A percentile compares a stretch with the other conserved stretches of the same genome.
Evolutionary conservation across 1,140 invertebrate genomes (phyloP).

Genomic region (Nymphalis io): DNA sequence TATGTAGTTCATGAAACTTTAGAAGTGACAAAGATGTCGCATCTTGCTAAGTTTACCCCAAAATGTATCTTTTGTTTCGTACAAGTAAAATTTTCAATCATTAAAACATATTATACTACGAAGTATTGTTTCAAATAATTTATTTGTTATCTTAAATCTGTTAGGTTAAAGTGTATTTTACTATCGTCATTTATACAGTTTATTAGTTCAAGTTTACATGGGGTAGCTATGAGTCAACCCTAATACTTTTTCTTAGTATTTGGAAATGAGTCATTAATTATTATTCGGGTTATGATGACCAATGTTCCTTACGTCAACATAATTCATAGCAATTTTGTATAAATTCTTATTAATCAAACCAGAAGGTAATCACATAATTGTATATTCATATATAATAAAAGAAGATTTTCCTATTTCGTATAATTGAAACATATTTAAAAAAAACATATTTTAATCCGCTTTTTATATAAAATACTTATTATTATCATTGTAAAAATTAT

Average conservation of each 20-base stretch:
- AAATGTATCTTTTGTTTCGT: not conserved
- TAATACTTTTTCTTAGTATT: constrained; percentile 21
- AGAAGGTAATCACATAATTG: no score
- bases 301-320: not conserved
- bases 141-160: not conserved
- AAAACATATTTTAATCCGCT: no score
- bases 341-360: not conserved
- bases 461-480: no score
- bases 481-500: no score
- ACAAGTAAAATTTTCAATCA: not conserved
- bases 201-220: constrained; percentile 10
- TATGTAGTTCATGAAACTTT: not conserved
- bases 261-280: constrained; percentile 26
- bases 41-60: not conserved
- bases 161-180: not conserved
- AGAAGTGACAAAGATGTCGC: constrained; percentile 23
- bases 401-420: no score
- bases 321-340: not conserved
- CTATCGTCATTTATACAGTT: not conserved
- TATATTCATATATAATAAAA: no score
- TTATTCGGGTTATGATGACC: constrained; percentile 3
- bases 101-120: no score
- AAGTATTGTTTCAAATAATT: not conserved
- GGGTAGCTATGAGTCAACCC: constrained; percentile 26
- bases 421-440: no score